Evolutionary conservation across 2,888 invertebrate species (phyloP).

Genomic region (Lysandra bellargus): DNA sequence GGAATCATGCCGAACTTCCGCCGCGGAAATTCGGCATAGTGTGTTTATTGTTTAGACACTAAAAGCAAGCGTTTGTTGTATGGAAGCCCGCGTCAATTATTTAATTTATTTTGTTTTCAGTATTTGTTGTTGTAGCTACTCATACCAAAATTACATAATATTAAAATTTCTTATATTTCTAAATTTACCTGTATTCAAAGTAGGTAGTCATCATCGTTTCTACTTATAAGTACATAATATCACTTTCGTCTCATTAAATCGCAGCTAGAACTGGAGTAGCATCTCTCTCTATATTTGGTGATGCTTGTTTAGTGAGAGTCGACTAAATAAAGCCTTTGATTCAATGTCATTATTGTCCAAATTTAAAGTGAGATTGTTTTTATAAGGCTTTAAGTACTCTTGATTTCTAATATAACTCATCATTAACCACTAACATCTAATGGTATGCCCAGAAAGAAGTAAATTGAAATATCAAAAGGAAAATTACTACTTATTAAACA

Average conservation of each 20-base stretch:
- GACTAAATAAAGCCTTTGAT: constrained; percentile 45
- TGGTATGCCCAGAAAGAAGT: not conserved
- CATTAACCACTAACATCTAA: not conserved
- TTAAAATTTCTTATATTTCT: too few relatives aligned
- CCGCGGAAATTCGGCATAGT: too few relatives aligned
- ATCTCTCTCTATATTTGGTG: constrained; percentile 25
- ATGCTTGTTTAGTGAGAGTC: constrained; percentile 54
- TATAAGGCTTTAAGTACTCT: constrained; percentile 52
- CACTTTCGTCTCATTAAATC: constrained; percentile 9
- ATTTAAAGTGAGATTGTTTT: constrained; percentile 60
- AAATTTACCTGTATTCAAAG: not conserved
- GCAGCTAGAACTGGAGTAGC: not conserved
- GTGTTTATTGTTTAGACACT: too few relatives aligned
- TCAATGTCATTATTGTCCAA: constrained; percentile 52
- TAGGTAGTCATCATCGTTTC: not conserved
- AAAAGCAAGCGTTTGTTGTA: too few relatives aligned
- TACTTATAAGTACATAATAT: not conserved
- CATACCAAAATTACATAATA: too few relatives aligned
- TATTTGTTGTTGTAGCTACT: too few relatives aligned
- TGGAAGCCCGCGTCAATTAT: too few relatives aligned
- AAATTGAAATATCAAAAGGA: not conserved
- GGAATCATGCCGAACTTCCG: too few relatives aligned
- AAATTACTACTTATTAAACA: not conserved
- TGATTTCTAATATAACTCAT: constrained; percentile 53
- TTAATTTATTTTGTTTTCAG: too few relatives aligned